These are phyloP conservation scores for Pristionchus pacificus DNA, from an alignment of 1,140 invertebrate genomes.

Conservation along the genomic window DNA sequence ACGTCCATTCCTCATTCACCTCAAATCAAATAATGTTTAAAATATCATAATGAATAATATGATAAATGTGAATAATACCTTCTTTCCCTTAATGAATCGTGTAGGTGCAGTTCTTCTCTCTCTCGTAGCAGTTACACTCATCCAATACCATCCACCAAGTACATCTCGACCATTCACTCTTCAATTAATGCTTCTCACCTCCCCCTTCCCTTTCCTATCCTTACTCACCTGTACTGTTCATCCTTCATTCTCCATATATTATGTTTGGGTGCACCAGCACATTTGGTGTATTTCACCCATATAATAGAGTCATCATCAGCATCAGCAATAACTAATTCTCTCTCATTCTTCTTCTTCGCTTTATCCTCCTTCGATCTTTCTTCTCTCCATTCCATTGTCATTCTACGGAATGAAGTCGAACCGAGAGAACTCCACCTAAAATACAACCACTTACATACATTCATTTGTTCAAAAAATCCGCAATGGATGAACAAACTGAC, in stretches of 20 bases:
- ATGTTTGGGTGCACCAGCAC: conserved; percentile 7
- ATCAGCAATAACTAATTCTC: background rate
- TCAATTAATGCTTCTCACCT: too few species aligned
- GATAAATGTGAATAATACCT: too few species aligned
- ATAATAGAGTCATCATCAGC: conserved; percentile 24
- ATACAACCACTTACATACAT: conserved; percentile 16
- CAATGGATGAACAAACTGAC: background rate
- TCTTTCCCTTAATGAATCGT: background rate
- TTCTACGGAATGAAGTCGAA: conserved; percentile 24
- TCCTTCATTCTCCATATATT: conserved; percentile 26
- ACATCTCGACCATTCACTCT: background rate
- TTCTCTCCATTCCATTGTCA: conserved; percentile 24
- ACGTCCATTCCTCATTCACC: too few species aligned
- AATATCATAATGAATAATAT: too few species aligned
- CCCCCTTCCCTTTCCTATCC: too few species aligned
- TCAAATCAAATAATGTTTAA: too few species aligned
- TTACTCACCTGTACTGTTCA: background rate
- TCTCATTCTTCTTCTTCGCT: conserved; percentile 21
- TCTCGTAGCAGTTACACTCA: background rate
- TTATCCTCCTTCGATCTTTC: conserved; percentile 19
- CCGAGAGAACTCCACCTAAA: conserved; percentile 31
- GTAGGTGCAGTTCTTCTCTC: background rate
- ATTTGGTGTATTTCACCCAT: conserved; percentile 23
- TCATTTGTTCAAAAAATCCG: background rate
- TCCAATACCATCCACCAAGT: background rate